Evolutionary conservation across 2,797 vertebrate genomes (phyloP), one percentile per base, ranked within the genome.

Genomic region (Gouania willdenowi): DNA sequence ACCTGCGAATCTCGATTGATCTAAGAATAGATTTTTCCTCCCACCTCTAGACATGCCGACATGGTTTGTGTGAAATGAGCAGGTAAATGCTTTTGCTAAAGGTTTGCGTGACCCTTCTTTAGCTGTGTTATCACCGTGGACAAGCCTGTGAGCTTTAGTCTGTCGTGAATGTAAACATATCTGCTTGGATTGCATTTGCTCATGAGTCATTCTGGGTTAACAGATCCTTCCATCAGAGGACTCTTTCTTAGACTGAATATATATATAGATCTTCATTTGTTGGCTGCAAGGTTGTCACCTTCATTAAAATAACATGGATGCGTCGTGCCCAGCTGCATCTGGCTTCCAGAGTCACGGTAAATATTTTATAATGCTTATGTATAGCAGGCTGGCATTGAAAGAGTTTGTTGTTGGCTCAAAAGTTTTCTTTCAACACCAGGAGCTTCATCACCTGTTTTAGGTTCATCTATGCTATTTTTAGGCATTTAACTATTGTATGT

Each of bases 281-380:
- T 49, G 27, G 20, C 31, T 28, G 14, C 7, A 17, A 32, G 10
- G 26, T 29, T 11, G 21, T 43, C 13, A 5, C 17, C n/a, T 27
- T 54, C 26, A 55, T 46, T 47, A 54, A 57, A 49, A 67, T 11
- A 36, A 46, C 26, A 41, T 40, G 13, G 12, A 31, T 37, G 6
- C 56, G 38, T 21, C 32, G 13, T 2, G 3, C 18, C 10, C 10
- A 36, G 14, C 20, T 27, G 40, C 28, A 33, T 40, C 21, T 48
- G 41, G 12, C n/a, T 26, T 15, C 58, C 5, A 47, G 66, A 57
- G 61, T 29, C 24, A 5, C 27, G 34, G 23, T 56, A n/a, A 41
- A 60, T 60, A 43, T 62, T 51, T 72, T 28, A 50, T 21, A 27
- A n/a, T 42, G 34, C 45, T 40, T 40, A 16, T 25, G 14, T 54